Evolutionary conservation across 2,797 vertebrate genomes (phyloP).

Genomic region (Oreortyx pictus): DNA sequence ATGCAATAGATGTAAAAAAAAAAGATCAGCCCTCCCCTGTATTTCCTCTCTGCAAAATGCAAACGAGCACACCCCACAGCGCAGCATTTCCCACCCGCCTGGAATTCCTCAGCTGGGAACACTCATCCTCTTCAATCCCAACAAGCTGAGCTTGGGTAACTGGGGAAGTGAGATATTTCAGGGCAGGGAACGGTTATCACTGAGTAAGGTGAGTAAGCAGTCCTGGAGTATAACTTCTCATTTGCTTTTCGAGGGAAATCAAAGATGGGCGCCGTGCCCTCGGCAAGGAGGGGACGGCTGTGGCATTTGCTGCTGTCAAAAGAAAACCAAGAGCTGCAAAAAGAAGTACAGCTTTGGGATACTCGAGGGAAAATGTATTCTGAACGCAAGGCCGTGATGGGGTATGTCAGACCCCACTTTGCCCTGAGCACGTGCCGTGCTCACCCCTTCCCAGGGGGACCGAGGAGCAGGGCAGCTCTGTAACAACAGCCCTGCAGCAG

Average conservation of each 20-base stretch:
- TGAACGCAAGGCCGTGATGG: not conserved
- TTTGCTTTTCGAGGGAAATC: not conserved
- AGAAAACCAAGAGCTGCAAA: not conserved
- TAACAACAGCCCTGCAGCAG: too few species aligned
- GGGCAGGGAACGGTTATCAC: not conserved
- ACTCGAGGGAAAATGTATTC: not conserved
- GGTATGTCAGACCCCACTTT: not conserved
- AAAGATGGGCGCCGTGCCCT: not conserved
- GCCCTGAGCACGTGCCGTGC: not conserved
- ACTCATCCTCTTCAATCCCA: slow-evolving; percentile 17
- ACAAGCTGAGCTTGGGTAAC: not conserved
- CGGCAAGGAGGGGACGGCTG: not conserved
- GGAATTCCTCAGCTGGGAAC: slow-evolving; percentile 32
- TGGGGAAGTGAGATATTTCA: not conserved
- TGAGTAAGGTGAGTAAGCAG: slow-evolving; percentile 11
- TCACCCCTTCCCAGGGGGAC: too few species aligned
- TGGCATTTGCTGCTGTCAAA: not conserved
- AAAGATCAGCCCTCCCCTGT: too few species aligned
- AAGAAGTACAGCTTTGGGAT: not conserved
- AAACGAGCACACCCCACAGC: not conserved
- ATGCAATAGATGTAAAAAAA: not conserved
- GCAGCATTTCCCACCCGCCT: not conserved
- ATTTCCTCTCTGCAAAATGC: not conserved
- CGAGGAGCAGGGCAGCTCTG: too few species aligned
- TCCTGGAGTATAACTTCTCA: slow-evolving; percentile 4